Base-by-base conservation (phyloP, 2,888 invertebrate species). In the Pterobdella sp. region DNA sequence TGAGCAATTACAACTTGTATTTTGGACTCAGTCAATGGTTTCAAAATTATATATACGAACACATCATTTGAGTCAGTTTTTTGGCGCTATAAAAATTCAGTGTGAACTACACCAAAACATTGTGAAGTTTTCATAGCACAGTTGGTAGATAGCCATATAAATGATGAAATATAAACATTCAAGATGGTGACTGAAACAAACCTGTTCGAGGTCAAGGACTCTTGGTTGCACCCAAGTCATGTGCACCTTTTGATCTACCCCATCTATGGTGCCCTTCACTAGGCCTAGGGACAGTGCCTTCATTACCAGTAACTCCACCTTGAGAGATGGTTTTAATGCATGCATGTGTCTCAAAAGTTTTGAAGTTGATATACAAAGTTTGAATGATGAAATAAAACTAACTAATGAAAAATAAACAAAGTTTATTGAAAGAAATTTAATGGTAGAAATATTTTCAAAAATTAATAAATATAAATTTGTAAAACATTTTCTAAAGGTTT, bases 261-360 rank as follows among this genome's bases (percentile, higher is more conserved):
- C 93, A 86, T 97, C 96, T 77, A 97, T 95, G 75, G 91, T 91
- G 0, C 96, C 98, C 74, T 90, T 89, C 2, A 99, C 92, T 26
- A 98, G 87, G 32, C 92, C 93, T 82, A 95, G 90, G 0, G 96
- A 93, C 35, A 98, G 84, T 0, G 97, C 97, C 85, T 94, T 95
- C 97, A 99, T 98, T 0, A 98, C 93, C 65, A 98, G 86, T 76
- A 94, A 87, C 82, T 98, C 98, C 31, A 98, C 93, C 78, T 90
- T 42, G 22, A 14, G 10, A 42, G 49, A 29, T 29, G 10, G 36
- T 29, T 32, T 18, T 60, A 4, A 7, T 10, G 29, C 29, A 26
- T 42, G 14, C 14, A 18, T n/a, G 10, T 29, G 10, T 69, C 69
- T 69, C 22, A 42, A 29, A 18, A 31, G 7, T 69, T 64, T 56